phyloP scores from a whole-genome alignment of 2,888 invertebrate species.

The Ectemnius cavifrons region DNA sequence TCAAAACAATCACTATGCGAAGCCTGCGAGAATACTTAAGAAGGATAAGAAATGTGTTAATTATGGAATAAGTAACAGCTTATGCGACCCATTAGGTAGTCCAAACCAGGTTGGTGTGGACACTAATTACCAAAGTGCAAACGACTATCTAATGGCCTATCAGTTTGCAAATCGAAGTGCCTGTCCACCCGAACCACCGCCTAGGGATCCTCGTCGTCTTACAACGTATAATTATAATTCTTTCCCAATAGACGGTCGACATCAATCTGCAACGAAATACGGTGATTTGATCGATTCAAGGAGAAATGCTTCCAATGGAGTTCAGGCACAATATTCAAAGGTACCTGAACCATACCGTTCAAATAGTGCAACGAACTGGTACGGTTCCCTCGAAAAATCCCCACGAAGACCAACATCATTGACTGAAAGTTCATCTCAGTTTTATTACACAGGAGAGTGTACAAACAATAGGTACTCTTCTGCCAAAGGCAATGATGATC shows the following conservation, averaged over 20 bases:
- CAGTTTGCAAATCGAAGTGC: conserved; percentile 31
- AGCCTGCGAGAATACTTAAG: conserved; percentile 22
- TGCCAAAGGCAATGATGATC: conserved; percentile 61
- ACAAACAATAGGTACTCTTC: conserved; percentile 55
- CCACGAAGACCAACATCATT: conserved; percentile 42
- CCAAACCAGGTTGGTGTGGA: not conserved
- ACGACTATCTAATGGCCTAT: conserved; percentile 22
- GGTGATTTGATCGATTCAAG: conserved; percentile 10
- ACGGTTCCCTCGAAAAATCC: conserved; percentile 17
- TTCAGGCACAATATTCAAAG: conserved; percentile 22
- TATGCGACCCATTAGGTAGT: conserved; percentile 17
- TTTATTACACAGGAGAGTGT: conserved; percentile 39
- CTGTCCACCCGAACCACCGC: conserved; percentile 88
- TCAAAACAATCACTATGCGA: conserved; percentile 52
- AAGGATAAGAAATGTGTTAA: conserved; percentile 12
- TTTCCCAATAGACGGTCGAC: conserved; percentile 48
- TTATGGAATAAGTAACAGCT: conserved; percentile 15
- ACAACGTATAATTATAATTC: conserved; percentile 53
- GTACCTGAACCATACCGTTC: conserved; percentile 39
- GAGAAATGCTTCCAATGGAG: conserved; percentile 15
- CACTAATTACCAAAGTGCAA: conserved; percentile 27
- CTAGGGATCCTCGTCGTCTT: conserved; percentile 83
- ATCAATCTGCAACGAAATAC: conserved; percentile 28
- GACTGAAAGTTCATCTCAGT: conserved; percentile 20
- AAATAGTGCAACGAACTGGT: conserved; percentile 43